Percentiles rank a stretch among this genome's conserved stretches.
phyloP scores from a whole-genome alignment of 2,797 vertebrate species.

The Nannoperca obscura region DNA sequence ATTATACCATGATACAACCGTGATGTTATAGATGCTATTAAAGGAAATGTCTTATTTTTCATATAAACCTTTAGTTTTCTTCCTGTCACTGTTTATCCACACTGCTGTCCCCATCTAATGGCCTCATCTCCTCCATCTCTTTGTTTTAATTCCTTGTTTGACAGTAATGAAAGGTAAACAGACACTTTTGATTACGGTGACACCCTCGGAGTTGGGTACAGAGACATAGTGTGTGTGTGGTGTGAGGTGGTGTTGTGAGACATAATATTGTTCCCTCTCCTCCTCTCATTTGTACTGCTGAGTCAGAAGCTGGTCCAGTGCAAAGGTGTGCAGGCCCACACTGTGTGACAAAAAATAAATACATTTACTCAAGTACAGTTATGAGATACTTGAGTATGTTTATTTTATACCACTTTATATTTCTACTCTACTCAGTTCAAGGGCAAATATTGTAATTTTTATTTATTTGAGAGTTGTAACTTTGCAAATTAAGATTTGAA shows the following conservation, averaged over 20 bases:
- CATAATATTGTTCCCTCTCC: conserved; percentile 87
- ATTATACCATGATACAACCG: conserved; percentile 77
- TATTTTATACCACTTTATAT: conserved; percentile 14
- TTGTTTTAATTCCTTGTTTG: conserved; percentile 72
- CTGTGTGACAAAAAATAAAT: conserved; percentile 38
- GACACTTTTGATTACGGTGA: conserved; percentile 80
- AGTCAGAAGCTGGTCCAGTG: conserved; percentile 78
- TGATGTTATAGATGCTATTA: conserved; percentile 87
- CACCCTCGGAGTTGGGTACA: conserved; percentile 76
- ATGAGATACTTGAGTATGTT: conserved; percentile 8
- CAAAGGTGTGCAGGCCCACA: conserved; percentile 56
- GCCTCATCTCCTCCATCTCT: conserved; percentile 45
- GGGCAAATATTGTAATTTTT: neutral
- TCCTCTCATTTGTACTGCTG: conserved; percentile 80
- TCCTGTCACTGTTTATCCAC: conserved; percentile 46
- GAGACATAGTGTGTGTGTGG: conserved; percentile 43
- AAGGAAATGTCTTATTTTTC: conserved; percentile 90
- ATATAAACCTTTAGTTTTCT: conserved; percentile 71
- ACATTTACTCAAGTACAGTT: conserved; percentile 5
- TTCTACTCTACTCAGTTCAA: neutral
- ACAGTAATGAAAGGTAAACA: conserved; percentile 88
- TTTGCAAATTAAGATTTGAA: conserved; percentile 2
- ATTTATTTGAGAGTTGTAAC: neutral
- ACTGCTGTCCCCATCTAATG: conserved; percentile 5
- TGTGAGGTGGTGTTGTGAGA: conserved; percentile 81